phyloP scores from a whole-genome alignment of 1,140 invertebrate species.

The Luehdorfia chinensis region DNA sequence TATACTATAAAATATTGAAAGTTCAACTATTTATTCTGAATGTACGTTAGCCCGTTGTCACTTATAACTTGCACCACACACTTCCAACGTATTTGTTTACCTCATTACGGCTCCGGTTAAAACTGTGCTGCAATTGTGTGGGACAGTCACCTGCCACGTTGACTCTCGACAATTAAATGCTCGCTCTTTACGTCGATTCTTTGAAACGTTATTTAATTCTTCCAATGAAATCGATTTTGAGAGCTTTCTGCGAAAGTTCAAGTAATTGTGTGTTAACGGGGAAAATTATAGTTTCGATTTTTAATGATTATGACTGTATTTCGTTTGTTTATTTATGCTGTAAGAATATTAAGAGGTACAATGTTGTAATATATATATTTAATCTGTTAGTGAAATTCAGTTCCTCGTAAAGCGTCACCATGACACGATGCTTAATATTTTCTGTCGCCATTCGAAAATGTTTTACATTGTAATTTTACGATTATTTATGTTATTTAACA shows the following conservation, averaged over 20 bases:
- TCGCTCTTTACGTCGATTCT: slow-evolving; percentile 27
- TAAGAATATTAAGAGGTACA: background rate
- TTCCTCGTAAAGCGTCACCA: background rate
- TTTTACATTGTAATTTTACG: too few relatives aligned
- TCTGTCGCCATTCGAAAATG: too few relatives aligned
- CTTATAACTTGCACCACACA: slow-evolving; percentile 14
- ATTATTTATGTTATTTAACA: too few relatives aligned
- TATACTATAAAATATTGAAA: too few relatives aligned
- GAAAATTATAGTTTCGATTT: slow-evolving; percentile 3
- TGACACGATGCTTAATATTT: too few relatives aligned
- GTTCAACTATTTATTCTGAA: too few relatives aligned
- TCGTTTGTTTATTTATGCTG: background rate
- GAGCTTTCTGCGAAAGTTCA: slow-evolving; percentile 13
- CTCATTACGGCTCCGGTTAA: slow-evolving; percentile 55
- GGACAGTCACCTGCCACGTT: slow-evolving; percentile 50
- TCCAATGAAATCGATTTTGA: slow-evolving; percentile 13
- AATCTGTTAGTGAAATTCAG: background rate
- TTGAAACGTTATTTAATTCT: slow-evolving; percentile 21
- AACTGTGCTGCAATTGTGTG: slow-evolving; percentile 42
- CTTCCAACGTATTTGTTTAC: slow-evolving; percentile 49
- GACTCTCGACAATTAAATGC: slow-evolving; percentile 28
- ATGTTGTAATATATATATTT: background rate
- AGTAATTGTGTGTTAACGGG: slow-evolving; percentile 10
- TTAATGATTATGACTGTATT: background rate
- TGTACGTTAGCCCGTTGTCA: background rate